Conservation (phyloP, 2,888 invertebrate genomes). For the Chalcosyrphus nemorum region DNA sequence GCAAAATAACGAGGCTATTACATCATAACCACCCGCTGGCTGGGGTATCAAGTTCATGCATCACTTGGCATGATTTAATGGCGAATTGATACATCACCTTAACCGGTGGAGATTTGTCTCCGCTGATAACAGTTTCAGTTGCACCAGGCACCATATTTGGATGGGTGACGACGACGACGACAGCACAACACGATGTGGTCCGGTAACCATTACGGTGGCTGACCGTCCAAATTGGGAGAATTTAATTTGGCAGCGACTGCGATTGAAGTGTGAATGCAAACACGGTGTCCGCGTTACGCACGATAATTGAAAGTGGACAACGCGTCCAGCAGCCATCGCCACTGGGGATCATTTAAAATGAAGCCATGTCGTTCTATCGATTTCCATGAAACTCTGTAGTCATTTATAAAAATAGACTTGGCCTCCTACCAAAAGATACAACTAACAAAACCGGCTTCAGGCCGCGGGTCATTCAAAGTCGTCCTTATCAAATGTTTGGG, state of each 20-base stretch:
- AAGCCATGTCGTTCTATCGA: conserved; percentile 9
- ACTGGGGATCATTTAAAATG: conserved; percentile 34
- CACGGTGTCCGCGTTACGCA: conserved; percentile 34
- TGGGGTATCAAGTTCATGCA: conserved; percentile 66
- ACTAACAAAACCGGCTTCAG: neutral
- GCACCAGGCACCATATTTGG: conserved; percentile 27
- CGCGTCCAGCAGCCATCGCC: neutral
- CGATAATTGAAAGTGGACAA: conserved; percentile 43
- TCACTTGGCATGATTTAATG: conserved; percentile 66
- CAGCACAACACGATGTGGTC: conserved; percentile 7
- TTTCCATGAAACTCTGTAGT: neutral
- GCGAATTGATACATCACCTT: conserved; percentile 71
- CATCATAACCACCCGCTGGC: conserved; percentile 33
- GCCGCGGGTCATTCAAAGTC: conserved; percentile 29
- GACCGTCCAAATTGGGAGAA: conserved; percentile 51
- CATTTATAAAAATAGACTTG: conserved; percentile 7
- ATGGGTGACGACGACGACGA: conserved; percentile 23
- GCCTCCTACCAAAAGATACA: conserved; percentile 37
- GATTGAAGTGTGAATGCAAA: conserved; percentile 33
- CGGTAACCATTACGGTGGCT: neutral
- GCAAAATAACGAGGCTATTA: conserved; percentile 46
- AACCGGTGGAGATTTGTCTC: conserved; percentile 60
- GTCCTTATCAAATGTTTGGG: conserved; percentile 51
- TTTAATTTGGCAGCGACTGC: conserved; percentile 50
- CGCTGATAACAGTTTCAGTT: conserved; percentile 53